Conservation (phyloP, 2,113 vertebrate species). For the Lepus timidus region DNA sequence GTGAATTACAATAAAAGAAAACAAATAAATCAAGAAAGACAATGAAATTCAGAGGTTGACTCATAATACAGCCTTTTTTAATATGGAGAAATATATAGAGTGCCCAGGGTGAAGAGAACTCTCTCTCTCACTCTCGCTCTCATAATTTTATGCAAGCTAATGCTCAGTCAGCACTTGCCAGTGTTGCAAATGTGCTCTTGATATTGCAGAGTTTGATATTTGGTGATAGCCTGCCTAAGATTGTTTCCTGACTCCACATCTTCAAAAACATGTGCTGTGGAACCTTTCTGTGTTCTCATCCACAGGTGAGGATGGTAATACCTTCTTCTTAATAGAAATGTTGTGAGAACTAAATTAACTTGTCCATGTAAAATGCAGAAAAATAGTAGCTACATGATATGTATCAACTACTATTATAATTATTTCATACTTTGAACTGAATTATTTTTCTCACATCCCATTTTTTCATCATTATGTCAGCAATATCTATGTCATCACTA, state of each 20-base stretch:
- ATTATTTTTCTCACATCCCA: not conserved
- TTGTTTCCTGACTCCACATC: not conserved
- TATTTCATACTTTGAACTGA: not conserved
- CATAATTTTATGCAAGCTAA: not conserved
- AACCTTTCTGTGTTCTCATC: not conserved
- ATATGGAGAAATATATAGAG: not conserved
- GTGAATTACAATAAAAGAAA: not conserved
- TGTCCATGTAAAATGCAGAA: too few relatives aligned
- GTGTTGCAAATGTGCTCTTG: not conserved
- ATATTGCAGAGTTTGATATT: not conserved
- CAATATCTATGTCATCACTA: not conserved
- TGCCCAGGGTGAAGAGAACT: not conserved
- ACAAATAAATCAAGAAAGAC: not conserved
- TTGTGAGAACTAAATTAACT: not conserved
- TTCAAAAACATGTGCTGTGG: not conserved
- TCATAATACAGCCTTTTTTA: not conserved
- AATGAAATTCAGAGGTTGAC: not conserved
- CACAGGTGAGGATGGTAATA: not conserved
- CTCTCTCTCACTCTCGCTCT: not conserved
- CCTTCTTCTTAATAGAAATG: not conserved
- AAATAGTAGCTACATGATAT: not conserved
- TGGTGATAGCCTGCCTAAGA: not conserved
- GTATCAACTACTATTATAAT: not conserved
- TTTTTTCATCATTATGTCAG: not conserved
- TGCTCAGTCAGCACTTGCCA: not conserved